Conservation (phyloP, 2,888 invertebrate species). For the Scaptomyza flava region DNA sequence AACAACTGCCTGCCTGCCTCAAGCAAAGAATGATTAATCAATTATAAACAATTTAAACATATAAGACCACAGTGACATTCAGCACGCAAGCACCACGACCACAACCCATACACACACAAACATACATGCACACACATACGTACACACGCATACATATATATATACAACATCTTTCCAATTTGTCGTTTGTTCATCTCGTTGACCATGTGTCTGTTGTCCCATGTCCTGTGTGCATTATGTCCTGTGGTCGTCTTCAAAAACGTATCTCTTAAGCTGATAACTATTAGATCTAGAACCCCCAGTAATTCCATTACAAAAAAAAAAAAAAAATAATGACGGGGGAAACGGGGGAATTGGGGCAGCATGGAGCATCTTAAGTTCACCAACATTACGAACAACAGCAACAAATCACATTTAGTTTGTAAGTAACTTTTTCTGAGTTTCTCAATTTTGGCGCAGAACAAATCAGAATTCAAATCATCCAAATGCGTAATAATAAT, state of each 20-base stretch:
- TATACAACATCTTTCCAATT: background rate
- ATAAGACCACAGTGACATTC: constrained; percentile 25
- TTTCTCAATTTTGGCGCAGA: constrained; percentile 1
- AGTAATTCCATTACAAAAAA: background rate
- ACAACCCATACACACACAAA: background rate
- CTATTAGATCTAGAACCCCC: constrained; percentile 25
- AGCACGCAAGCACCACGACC: background rate
- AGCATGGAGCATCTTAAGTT: constrained; percentile 3
- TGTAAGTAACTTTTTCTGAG: constrained; percentile 15
- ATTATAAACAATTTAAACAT: constrained; percentile 32
- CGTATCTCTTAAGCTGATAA: constrained; percentile 39
- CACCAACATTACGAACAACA: background rate
- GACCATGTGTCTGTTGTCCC: background rate
- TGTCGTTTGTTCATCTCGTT: background rate
- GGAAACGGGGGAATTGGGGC: background rate
- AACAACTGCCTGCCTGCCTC: constrained; percentile 75
- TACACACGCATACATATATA: background rate
- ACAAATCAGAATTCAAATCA: background rate
- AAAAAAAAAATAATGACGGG: background rate
- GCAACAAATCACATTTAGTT: constrained; percentile 16
- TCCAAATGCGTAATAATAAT: background rate
- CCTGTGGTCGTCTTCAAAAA: constrained; percentile 3
- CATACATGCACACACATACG: too few relatives aligned
- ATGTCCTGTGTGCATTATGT: background rate
- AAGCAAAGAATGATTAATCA: constrained; percentile 56